Evolutionary conservation across 2,888 invertebrate genomes (phyloP).

Genomic region (Drosophila kuntzei): DNA sequence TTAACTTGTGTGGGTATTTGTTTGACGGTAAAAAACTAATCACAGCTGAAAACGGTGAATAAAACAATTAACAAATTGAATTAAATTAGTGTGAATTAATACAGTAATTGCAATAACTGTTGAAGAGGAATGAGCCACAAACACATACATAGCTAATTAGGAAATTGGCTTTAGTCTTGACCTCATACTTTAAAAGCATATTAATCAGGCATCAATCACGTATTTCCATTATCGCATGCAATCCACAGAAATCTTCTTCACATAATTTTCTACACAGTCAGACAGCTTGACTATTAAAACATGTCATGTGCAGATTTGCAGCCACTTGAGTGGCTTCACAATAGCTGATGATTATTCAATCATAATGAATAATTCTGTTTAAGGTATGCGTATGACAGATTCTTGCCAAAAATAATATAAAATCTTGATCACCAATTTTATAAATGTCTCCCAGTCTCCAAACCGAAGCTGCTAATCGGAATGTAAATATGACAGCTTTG

Average conservation of each 20-base stretch:
- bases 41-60: not conserved
- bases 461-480: not conserved
- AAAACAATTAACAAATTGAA: slow-evolving; percentile 14
- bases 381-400: not conserved
- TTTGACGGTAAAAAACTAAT: slow-evolving; percentile 2
- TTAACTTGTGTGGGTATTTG: slow-evolving; percentile 22
- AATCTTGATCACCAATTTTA: no score
- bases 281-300: not conserved
- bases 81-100: slow-evolving; percentile 1
- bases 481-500: not conserved
- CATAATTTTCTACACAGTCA: not conserved
- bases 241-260: not conserved
- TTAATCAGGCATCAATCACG: not conserved
- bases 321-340: not conserved
- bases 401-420: no score
- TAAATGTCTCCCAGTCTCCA: no score
- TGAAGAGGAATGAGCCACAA: not conserved
- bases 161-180: not conserved
- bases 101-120: not conserved
- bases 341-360: not conserved
- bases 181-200: slow-evolving; percentile 1
- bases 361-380: not conserved
- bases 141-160: not conserved
- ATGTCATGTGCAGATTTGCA: slow-evolving; percentile 3
- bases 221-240: not conserved